A percentile compares a stretch with the other conserved stretches of the same genome.
phyloP scores from a whole-genome alignment of 2,797 vertebrate species.

The Tadarida brasiliensis region DNA sequence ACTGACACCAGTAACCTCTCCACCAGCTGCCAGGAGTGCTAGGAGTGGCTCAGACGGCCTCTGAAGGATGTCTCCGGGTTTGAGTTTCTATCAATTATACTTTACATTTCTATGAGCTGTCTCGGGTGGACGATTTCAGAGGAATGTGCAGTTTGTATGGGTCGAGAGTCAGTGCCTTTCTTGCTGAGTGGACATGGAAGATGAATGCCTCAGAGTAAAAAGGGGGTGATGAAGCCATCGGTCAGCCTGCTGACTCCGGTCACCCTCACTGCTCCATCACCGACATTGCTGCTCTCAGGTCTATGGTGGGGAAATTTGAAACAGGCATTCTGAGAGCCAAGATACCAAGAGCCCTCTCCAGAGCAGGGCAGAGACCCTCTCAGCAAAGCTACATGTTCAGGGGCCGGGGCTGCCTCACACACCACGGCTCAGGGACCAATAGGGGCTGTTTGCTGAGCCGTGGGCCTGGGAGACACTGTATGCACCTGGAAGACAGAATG shows the following conservation, averaged over 20 bases:
- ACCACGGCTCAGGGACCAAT: accelerated
- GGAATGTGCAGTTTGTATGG: background rate
- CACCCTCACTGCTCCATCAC: background rate
- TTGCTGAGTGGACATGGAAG: background rate
- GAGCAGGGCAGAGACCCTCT: background rate
- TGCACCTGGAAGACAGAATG: background rate
- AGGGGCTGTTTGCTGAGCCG: background rate
- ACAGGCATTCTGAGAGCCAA: background rate
- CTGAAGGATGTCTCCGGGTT: background rate
- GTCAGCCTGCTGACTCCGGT: background rate
- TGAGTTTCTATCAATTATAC: background rate
- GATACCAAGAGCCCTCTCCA: background rate
- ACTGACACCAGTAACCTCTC: background rate
- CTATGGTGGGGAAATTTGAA: background rate
- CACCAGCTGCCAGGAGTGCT: background rate
- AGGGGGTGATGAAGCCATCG: background rate
- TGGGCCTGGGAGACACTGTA: background rate
- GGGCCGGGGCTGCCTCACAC: background rate
- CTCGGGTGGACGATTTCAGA: constrained; percentile 8
- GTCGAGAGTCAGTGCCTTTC: background rate
- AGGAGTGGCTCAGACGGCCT: background rate
- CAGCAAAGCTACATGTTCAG: background rate
- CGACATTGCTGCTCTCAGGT: background rate
- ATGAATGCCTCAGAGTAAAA: background rate
- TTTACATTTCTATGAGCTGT: background rate